Conservation (phyloP, 2,113 vertebrate species). For the human region GRCh38 chr14:90674001-90674500, state of each 20-base stretch:
- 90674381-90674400: neutral
- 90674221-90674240: too few relatives aligned
- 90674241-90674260: neutral
- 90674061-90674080: neutral
- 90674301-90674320: neutral
- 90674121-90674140: conserved; percentile 8
- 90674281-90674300: neutral
- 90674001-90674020: neutral
- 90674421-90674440: neutral
- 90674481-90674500: neutral
- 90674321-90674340: neutral
- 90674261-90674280: neutral
- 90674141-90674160: neutral
- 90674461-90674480: neutral
- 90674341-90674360: fast-evolving
- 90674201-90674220: neutral
- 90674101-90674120: neutral
- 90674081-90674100: neutral
- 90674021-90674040: neutral
- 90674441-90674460: neutral
- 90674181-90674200: neutral
- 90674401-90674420: fast-evolving
- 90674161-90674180: neutral
- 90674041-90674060: too few relatives aligned
- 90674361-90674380: neutral